Conservation (phyloP, 2,797 vertebrate species). For the Ctenosaura bakeri region DNA sequence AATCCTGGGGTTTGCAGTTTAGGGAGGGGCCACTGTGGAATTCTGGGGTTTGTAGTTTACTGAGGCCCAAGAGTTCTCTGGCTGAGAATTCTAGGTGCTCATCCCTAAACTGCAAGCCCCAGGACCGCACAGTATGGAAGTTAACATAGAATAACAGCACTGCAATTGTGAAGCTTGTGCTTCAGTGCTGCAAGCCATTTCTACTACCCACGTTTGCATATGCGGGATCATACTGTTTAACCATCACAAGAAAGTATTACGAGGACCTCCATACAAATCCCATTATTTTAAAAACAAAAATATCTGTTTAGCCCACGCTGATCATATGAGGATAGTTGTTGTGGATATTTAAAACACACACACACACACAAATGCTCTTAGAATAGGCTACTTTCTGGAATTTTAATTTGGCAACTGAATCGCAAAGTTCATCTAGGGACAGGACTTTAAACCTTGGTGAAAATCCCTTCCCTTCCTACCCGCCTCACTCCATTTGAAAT, state of each 20-base stretch:
- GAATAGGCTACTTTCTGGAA: neutral
- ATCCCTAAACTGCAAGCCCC: too few species aligned
- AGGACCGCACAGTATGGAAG: too few species aligned
- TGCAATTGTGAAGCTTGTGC: too few species aligned
- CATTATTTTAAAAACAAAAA: neutral
- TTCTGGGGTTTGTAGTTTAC: too few species aligned
- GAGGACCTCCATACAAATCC: neutral
- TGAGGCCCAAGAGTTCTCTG: too few species aligned
- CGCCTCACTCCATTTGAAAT: neutral
- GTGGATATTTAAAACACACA: neutral
- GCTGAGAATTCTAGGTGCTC: too few species aligned
- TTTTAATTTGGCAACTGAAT: neutral
- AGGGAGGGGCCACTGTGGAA: too few species aligned
- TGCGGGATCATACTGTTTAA: too few species aligned
- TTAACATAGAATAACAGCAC: too few species aligned
- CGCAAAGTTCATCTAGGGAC: neutral
- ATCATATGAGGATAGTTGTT: neutral
- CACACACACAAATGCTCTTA: neutral
- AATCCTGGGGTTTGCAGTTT: too few species aligned
- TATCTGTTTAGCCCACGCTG: neutral
- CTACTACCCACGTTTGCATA: too few species aligned
- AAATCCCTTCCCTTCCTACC: neutral
- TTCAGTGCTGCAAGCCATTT: too few species aligned
- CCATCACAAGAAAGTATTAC: neutral
- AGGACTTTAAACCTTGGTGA: neutral